Base-by-base conservation (phyloP, 1,140 invertebrate species). In the Uloborus diversus region DNA sequence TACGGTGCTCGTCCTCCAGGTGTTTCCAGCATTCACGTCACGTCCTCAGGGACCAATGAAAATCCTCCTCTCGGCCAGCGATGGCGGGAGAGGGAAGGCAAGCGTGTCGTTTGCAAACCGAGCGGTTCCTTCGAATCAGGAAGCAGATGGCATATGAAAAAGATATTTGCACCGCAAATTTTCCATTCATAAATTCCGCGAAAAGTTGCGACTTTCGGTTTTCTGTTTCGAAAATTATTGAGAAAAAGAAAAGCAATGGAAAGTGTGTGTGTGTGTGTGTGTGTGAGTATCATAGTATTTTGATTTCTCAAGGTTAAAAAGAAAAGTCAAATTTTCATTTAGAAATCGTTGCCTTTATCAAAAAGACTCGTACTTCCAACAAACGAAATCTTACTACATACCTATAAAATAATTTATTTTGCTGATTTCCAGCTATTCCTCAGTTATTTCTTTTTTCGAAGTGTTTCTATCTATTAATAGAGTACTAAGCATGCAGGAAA, bases 91-190 rank as follows among this genome's bases (percentile, higher is more conserved):
- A 49, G 49, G 25, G 32, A 56, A 70, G 57, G 68, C 37, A 70
- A 70, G 68, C 68, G 68, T 70, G 53, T 70, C 68, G 32, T 37
- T 70, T 30, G 37, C 68, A 70, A 53, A 70, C 57, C 49, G 57
- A 70, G 68, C 68, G 68, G 68, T 70, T 57, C 68, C 68, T 70
- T 70, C 68, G 27, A 70, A 70, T 70, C 68, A 70, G 68, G 68
- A 70, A 70, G 57, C 68, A 70, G 68, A 49, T 70, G 68, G 51
- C 17, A 57, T 37, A 70, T 70, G 68, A 57, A 70, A 70, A 70
- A 56, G 51, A 57, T 57, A 70, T 70, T 28, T 70, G 25, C 51
- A 20, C 27, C 68, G 11, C 42, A 25, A 68, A 62, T 9, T 62
- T 62, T 30, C 14, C 59, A 62, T 70, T 70, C 68, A 70, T 70